Percentiles rank a stretch among this genome's conserved stretches.
Conservation (phyloP, 1,140 invertebrate species). For the Ctenoplectra terminalis region DNA sequence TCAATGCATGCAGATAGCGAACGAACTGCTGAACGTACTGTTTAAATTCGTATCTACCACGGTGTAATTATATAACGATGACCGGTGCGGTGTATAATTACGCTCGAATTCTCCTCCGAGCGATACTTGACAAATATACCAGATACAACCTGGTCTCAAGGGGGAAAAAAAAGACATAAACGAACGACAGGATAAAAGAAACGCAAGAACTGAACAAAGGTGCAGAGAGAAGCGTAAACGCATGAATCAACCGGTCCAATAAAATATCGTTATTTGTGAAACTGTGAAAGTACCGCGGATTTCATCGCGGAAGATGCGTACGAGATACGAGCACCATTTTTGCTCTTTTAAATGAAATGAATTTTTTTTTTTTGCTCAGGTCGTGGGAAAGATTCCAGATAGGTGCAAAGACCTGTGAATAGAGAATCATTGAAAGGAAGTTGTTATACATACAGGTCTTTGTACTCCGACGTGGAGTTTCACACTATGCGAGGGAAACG, state of each 20-base stretch:
- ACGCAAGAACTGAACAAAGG: background rate
- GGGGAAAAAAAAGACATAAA: background rate
- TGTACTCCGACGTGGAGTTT: background rate
- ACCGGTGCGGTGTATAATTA: constrained; percentile 30
- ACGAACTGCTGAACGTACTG: no score
- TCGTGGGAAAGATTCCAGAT: constrained; percentile 11
- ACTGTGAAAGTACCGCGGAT: background rate
- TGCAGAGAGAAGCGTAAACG: no score
- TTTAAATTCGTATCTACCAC: constrained; percentile 29
- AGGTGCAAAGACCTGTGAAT: background rate
- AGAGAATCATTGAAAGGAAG: background rate
- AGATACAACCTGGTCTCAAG: background rate
- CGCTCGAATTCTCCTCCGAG: background rate
- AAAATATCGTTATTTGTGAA: constrained; percentile 1
- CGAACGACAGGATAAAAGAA: background rate
- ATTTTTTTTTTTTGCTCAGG: background rate
- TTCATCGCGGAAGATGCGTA: background rate
- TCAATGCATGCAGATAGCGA: constrained; percentile 4
- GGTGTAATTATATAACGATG: constrained; percentile 46
- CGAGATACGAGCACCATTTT: background rate
- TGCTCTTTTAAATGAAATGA: background rate
- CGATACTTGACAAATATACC: constrained; percentile 34
- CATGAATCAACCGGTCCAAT: background rate
- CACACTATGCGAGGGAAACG: background rate
- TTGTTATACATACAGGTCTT: background rate